phyloP scores from a whole-genome alignment of 2,113 vertebrate genomes.

The Dolichallabes microphthalmus region DNA sequence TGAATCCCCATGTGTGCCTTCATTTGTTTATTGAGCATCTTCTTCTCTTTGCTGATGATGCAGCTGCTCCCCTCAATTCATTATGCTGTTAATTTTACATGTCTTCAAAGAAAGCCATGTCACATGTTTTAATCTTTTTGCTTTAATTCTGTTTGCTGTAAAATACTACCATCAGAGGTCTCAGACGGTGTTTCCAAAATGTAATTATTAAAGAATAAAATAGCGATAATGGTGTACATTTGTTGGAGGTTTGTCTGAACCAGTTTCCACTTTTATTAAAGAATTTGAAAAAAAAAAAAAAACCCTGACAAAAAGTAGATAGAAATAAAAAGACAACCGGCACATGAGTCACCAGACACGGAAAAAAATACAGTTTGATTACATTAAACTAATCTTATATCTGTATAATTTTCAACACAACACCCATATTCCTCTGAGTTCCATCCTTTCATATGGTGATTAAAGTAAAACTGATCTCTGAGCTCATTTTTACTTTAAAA shows the following conservation, averaged over 20 bases:
- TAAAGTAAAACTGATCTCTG: neutral
- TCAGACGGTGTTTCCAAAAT: neutral
- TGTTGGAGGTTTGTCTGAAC: neutral
- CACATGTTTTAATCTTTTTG: too few species aligned
- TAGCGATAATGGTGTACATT: neutral
- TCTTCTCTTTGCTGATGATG: too few species aligned
- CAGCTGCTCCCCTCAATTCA: too few species aligned
- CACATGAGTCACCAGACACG: neutral
- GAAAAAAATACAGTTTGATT: neutral
- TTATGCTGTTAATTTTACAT: too few species aligned
- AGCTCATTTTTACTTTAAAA: conserved; percentile 10
- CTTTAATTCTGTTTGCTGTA: too few species aligned
- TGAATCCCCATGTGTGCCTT: too few species aligned
- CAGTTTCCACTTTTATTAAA: neutral
- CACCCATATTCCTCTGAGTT: neutral
- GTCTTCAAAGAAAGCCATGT: too few species aligned
- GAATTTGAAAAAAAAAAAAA: neutral
- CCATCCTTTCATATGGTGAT: neutral
- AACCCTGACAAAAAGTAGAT: neutral
- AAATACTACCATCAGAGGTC: too few species aligned
- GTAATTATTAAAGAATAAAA: neutral
- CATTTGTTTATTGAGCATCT: too few species aligned
- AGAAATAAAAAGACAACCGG: neutral
- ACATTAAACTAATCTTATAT: neutral
- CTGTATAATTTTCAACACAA: neutral